phyloP scores from a whole-genome alignment of 2,888 invertebrate species.

The Crocallis elinguaria region DNA sequence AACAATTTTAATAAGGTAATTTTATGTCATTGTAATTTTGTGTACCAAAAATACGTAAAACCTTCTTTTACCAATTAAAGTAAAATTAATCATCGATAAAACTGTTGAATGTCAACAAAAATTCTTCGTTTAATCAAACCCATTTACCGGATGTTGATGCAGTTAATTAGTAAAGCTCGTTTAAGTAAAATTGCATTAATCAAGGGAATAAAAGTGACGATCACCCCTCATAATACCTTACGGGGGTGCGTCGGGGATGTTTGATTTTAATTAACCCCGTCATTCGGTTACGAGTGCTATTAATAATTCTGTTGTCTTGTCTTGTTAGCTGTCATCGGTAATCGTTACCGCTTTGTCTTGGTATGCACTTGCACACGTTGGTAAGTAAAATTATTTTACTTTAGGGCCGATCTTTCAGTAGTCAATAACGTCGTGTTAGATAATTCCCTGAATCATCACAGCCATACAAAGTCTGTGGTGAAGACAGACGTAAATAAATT shows the following conservation, averaged over 20 bases:
- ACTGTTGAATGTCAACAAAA: conserved; percentile 21
- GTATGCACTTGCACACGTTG: conserved; percentile 1
- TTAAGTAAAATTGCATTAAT: conserved; percentile 52
- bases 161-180: conserved; percentile 49
- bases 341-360: conserved; percentile 67
- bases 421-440: no score
- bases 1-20: no score
- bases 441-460: no score
- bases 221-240: conserved; percentile 40
- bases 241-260: conserved; percentile 51
- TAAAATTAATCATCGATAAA: conserved; percentile 24
- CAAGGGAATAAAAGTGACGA: conserved; percentile 53
- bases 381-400: no score
- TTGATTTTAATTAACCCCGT: conserved; percentile 77
- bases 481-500: no score
- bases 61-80: conserved; percentile 13
- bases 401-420: no score
- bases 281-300: conserved; percentile 51
- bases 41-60: background rate
- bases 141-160: conserved; percentile 24
- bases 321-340: conserved; percentile 69
- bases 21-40: no score
- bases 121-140: conserved; percentile 23
- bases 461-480: no score
- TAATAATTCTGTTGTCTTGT: conserved; percentile 63